phyloP scores from a whole-genome alignment of 2,888 invertebrate genomes.

The Chydorus sphaericus region DNA sequence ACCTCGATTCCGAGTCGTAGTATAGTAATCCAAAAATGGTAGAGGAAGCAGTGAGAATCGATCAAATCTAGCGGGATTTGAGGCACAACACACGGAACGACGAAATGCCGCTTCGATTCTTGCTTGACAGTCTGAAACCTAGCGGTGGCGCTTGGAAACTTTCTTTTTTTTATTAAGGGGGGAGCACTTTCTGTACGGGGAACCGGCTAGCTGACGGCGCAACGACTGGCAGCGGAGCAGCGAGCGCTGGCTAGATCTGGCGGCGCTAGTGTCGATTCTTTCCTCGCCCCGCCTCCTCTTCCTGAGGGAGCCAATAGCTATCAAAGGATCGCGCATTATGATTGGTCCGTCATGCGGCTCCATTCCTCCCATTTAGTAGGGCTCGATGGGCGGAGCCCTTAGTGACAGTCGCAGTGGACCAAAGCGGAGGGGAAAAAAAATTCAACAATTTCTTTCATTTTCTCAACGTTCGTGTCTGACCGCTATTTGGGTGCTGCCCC shows the following conservation, averaged over 20 bases:
- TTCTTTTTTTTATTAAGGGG: not conserved
- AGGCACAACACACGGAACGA: not conserved
- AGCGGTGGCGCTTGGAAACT: not conserved
- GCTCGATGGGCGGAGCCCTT: not conserved
- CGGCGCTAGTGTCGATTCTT: conserved; percentile 1
- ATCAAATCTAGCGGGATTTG: not conserved
- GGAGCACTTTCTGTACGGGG: no score
- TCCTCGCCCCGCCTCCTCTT: not conserved
- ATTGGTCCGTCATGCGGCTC: not conserved
- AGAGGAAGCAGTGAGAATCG: no score
- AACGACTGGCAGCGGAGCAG: no score
- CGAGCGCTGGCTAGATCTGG: no score
- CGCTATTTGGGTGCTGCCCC: not conserved
- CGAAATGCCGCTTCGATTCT: no score
- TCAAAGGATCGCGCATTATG: not conserved
- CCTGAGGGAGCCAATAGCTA: not conserved
- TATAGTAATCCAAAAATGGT: no score
- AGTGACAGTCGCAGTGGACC: not conserved
- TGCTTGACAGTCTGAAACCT: not conserved
- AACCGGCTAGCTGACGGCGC: no score
- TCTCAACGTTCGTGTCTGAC: not conserved
- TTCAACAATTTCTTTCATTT: not conserved
- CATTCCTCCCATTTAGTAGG: not conserved
- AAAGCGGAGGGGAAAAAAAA: not conserved
- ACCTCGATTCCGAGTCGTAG: no score